Conservation (phyloP, 2,888 invertebrate genomes). For the Pammene aurita region DNA sequence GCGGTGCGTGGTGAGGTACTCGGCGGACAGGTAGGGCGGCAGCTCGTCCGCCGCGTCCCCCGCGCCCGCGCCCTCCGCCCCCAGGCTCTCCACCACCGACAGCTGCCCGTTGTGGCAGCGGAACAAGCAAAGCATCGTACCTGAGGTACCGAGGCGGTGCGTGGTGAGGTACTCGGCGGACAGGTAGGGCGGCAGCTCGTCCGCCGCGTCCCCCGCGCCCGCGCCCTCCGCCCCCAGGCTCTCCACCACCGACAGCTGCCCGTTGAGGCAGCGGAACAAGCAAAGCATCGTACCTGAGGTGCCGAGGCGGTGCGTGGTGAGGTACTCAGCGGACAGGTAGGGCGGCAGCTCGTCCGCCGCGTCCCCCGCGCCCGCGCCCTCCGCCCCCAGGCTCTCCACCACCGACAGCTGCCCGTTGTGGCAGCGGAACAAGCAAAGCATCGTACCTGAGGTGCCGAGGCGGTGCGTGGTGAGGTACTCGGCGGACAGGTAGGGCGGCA, state of each 20-base stretch:
- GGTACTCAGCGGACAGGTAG: slow-evolving; percentile 89
- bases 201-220: slow-evolving; percentile 54
- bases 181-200: slow-evolving; percentile 87
- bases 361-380: slow-evolving; percentile 73
- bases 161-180: slow-evolving; percentile 87
- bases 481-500: slow-evolving; percentile 89
- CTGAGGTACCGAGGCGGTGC: slow-evolving; percentile 74
- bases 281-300: slow-evolving; percentile 62
- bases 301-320: slow-evolving; percentile 78
- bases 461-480: slow-evolving; percentile 85
- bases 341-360: slow-evolving; percentile 83
- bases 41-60: slow-evolving; percentile 63
- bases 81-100: slow-evolving; percentile 94
- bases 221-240: slow-evolving; percentile 84
- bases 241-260: slow-evolving; percentile 98
- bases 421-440: too few species aligned
- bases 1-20: slow-evolving; percentile 84
- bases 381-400: slow-evolving; percentile 89
- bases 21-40: slow-evolving; percentile 89
- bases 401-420: slow-evolving; percentile 95
- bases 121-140: slow-evolving; percentile 49
- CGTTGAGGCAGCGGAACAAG: slow-evolving; percentile 63
- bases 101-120: slow-evolving; percentile 89
- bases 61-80: slow-evolving; percentile 81
- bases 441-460: slow-evolving; percentile 71